Evolutionary conservation across 2,113 vertebrate species (phyloP), one percentile per base, ranked within the genome.

Genomic region (Oplegnathus fasciatus): DNA sequence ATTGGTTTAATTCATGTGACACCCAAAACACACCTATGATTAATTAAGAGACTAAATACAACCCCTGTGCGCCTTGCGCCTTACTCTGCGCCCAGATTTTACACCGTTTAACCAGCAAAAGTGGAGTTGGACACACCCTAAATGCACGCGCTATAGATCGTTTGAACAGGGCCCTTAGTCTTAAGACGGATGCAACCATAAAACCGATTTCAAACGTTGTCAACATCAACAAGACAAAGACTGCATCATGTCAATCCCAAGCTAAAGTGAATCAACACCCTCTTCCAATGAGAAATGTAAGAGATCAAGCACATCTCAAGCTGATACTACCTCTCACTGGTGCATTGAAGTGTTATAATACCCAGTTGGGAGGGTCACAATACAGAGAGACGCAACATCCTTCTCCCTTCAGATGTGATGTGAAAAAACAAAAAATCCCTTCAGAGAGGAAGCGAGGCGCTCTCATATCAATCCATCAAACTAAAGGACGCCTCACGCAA

Each of bases 391-490:
- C 77, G 85, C 62, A 79, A 61, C 77, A 78, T 77, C 48, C 28
- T 76, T 66, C 73, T 79, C 80, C 72, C 71, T 18, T 83, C 77
- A 72, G 71, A 80, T 84, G 55, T 60, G 48, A 55, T 58, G 68
- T 42, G 61, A 44, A 64, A 13, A 66, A 37, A 85, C n/a, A 40
- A 69, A 70, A 70, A 65, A 34, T 62, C 61, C 75, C 75, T 74
- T 72, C 30, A 69, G 78, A 82, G 75, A 89, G 58, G 73, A 77
- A 77, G 67, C 40, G 67, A 85, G 78, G 61, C 20, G 22, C 57
- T 86, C 71, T 88, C 34, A 55, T 52, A 89, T 93, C 90, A 89
- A 93, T 91, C 91, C 67, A 84, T 93, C 87, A 92, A 74, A 78
- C 58, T 37, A 79, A 84, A 82, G 17, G 50, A 69, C 18, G 17